These are phyloP conservation scores for Nomada ruficornis DNA, from an alignment of 2,888 invertebrate genomes.

Conservation along the genomic window DNA sequence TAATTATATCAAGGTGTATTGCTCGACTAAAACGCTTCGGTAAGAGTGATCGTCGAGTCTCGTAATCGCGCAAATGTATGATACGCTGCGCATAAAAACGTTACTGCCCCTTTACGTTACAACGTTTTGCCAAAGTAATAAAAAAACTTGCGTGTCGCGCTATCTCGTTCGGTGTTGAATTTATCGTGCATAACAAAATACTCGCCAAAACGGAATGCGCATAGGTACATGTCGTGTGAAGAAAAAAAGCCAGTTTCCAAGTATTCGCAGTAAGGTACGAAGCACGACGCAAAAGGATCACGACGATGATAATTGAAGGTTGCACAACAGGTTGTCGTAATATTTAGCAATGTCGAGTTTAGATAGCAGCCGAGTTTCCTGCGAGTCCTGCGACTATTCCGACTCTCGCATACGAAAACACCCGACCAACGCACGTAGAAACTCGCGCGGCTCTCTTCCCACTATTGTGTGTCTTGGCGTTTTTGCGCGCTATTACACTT, in stretches of 20 bases:
- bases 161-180: not conserved
- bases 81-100: not conserved
- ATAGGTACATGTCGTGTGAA: slow-evolving; percentile 2
- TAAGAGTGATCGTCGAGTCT: not conserved
- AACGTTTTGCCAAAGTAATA: not conserved
- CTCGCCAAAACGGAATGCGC: slow-evolving; percentile 1
- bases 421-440: slow-evolving; percentile 48
- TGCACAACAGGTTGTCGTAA: slow-evolving; percentile 71
- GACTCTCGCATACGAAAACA: slow-evolving; percentile 9
- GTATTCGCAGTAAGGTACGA: slow-evolving; percentile 41
- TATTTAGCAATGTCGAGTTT: slow-evolving; percentile 66
- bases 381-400: slow-evolving; percentile 37
- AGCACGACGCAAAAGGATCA: slow-evolving; percentile 64
- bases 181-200: not conserved
- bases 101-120: not conserved
- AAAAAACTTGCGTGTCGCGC: not conserved
- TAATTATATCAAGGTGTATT: not conserved
- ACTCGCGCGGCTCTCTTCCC: slow-evolving; percentile 53
- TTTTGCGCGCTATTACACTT: slow-evolving; percentile 38
- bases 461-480: slow-evolving; percentile 44
- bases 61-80: not conserved
- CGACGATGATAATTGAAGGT: slow-evolving; percentile 65
- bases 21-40: not conserved
- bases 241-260: slow-evolving; percentile 1
- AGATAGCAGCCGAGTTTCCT: slow-evolving; percentile 59